Conservation (phyloP, 2,888 invertebrate genomes). For the Kuschelorhynchus macadamiae region DNA sequence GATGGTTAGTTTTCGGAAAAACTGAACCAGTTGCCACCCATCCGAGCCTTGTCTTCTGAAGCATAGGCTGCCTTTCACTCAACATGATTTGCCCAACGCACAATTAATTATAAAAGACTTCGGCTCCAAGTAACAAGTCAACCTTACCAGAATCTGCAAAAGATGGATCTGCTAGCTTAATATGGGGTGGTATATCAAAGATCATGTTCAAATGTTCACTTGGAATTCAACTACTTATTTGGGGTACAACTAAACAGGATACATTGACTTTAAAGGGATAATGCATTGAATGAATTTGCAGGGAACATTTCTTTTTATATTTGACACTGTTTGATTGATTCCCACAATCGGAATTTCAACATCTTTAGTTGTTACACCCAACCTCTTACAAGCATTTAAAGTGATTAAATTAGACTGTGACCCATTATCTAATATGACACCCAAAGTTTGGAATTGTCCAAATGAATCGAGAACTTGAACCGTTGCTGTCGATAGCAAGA, state of each 20-base stretch:
- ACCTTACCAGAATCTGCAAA: slow-evolving; percentile 6
- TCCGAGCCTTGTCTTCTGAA: slow-evolving; percentile 21
- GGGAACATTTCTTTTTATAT: slow-evolving; percentile 3
- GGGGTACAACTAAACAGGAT: slow-evolving; percentile 10
- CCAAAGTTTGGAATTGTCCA: background rate
- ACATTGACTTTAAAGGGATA: background rate
- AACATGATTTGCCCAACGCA: slow-evolving; percentile 15
- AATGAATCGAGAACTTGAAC: slow-evolving; percentile 4
- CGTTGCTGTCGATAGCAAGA: slow-evolving; percentile 8
- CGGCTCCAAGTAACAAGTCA: slow-evolving; percentile 25
- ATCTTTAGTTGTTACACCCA: background rate
- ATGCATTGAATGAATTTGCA: background rate
- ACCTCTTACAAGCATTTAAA: background rate
- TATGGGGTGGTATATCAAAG: slow-evolving; percentile 24
- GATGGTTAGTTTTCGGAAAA: too few species aligned
- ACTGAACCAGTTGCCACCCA: slow-evolving; percentile 10
- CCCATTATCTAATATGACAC: slow-evolving; percentile 17
- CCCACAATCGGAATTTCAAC: slow-evolving; percentile 2
- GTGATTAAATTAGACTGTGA: too few species aligned
- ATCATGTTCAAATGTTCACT: background rate
- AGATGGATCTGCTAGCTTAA: too few species aligned
- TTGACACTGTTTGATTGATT: slow-evolving; percentile 7
- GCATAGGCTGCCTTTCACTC: slow-evolving; percentile 10
- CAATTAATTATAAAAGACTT: slow-evolving; percentile 20
- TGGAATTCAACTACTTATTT: slow-evolving; percentile 16